Evolutionary conservation across 1,140 invertebrate species (phyloP), one percentile per base, ranked within the genome.

Genomic region (Samia ricini): DNA sequence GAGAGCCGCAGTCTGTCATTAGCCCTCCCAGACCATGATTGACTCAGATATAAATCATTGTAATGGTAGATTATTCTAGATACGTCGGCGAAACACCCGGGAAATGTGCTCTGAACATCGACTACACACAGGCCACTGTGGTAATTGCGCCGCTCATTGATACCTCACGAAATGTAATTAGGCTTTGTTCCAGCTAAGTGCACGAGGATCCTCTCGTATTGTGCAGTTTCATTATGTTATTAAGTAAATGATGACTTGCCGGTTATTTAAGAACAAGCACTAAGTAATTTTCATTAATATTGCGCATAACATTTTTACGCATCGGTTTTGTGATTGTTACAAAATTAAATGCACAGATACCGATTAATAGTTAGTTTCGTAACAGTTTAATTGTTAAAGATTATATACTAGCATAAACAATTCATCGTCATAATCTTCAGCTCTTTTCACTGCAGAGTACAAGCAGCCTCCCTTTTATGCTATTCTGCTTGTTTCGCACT

Each of bases 21-120:
- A 88, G 79, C 65, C 70, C 64, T 71, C 69, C 73, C 68, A 72
- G 73, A 65, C 81, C 65, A 74, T 77, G 79, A 85, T 84, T 79
- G 79, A 66, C n/a, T 76, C 72, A 73, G 76, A 82, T 85, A 88
- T 86, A 85, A 88, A 88, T 84, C 85, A 85, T 85, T 79, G 74
- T 88, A 88, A 88, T 88, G 79, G 82, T 81, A 86, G 73, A 86
- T 88, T 85, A 86, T 86, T 84, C 82, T 79, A 82, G 83, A 79
- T 77, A 77, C 78, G 77, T 78, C 77, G 72, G 74, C 74, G 81
- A 85, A 84, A 85, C 78, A 84, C 77, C 76, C 75, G 78, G 76
- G 81, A 84, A 88, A 83, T 74, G 76, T 72, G 75, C 83, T 73
- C 76, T 71, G 63, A 72, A 71, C 72, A 69, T 66, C 80, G 74